Evolutionary conservation across 2,888 invertebrate species (phyloP), one percentile per base, ranked within the genome.

Genomic region (Macaria notata): DNA sequence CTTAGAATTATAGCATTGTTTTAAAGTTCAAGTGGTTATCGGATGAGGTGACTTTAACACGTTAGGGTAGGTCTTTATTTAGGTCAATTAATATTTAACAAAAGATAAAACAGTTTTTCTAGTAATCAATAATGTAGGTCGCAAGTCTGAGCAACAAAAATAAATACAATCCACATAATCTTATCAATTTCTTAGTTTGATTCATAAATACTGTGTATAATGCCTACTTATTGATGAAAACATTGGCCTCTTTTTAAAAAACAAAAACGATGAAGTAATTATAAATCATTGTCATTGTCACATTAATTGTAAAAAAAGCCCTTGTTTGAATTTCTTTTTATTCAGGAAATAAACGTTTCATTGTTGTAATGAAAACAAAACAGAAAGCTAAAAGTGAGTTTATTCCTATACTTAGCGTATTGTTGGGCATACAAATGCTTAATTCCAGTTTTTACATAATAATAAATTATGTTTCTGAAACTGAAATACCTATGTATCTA

Each of bases 271-370:
- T 41, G 8, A 41, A 42, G 31, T 8, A 44, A 45, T 46, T 39
- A 45, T 29, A 56, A 19, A 56, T 64, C 60, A 66, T 31, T 63
- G 61, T 55, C 64, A 64, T 9, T 60, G 59, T 57, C 62, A 53
- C 1, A 29, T 1, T 4, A 31, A 19, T 7, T 33, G 3, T 4
- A 36, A 9, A 42, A 4, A 36, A 36, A n/a, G 41, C 41, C 9
- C 29, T 38, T 41, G 8, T 38, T 38, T 41, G 8, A 49, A 41
- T n/a, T 30, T 36, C 19, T 19, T 19, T 19, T 19, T 4, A 7
- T 41, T 41, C 41, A 41, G 4, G 1, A 41, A 41, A 8, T 41
- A 41, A 41, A n/a, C 9, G 9, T 41, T 41, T 8, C 1, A 41
- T 41, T 8, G 9, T 4, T 41, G n/a, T 41, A 8, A 54, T 54